phyloP scores from a whole-genome alignment of 2,797 vertebrate species.

The Adrianichthys oophorus region DNA sequence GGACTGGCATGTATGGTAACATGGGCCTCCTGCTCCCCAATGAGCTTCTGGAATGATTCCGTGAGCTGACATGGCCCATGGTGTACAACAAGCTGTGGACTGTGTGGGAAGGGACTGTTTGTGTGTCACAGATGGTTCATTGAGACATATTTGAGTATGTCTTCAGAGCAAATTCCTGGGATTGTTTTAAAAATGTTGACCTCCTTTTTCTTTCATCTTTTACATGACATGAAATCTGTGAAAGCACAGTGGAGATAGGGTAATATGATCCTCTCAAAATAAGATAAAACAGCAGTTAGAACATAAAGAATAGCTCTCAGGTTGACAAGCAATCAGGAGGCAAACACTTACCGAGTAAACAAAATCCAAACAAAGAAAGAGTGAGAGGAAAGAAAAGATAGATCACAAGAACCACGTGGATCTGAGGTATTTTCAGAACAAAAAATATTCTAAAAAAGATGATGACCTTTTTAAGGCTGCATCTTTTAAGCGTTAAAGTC shows the following conservation, averaged over 20 bases:
- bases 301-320: conserved; percentile 29
- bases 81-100: conserved; percentile 50
- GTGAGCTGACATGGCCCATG: conserved; percentile 47
- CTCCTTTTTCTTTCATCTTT: conserved; percentile 6
- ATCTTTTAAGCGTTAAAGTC: too few species aligned
- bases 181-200: conserved; percentile 42
- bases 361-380: conserved; percentile 10
- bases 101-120: conserved; percentile 34
- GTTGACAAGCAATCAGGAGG: conserved; percentile 26
- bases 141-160: conserved; percentile 30
- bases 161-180: conserved; percentile 45
- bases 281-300: conserved; percentile 19
- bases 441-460: too few species aligned
- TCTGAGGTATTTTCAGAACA: too few species aligned
- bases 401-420: conserved; percentile 26
- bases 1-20: conserved; percentile 39
- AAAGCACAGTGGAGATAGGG: not conserved
- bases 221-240: conserved; percentile 3
- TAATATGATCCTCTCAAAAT: not conserved
- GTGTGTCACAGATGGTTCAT: conserved; percentile 53
- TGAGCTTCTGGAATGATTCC: conserved; percentile 49
- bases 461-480: too few species aligned
- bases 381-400: conserved; percentile 17
- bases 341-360: conserved; percentile 11
- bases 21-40: conserved; percentile 33